phyloP scores from a whole-genome alignment of 2,113 vertebrate genomes.

The Tangachromis dhanisi region DNA sequence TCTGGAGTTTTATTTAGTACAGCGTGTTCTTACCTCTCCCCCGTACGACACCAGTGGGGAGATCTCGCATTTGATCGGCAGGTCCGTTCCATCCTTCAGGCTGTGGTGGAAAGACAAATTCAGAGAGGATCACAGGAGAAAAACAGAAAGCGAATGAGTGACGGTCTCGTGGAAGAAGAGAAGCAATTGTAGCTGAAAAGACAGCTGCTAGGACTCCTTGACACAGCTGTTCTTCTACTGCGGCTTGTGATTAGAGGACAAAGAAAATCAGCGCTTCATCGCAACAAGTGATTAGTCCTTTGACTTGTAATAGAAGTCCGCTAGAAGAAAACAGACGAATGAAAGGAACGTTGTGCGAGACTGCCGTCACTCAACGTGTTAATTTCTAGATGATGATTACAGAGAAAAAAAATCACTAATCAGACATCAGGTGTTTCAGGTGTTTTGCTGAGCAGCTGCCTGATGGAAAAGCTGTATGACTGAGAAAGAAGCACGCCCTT shows the following conservation, averaged over 20 bases:
- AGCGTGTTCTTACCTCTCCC: conserved; percentile 81
- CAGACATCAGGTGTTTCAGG: not conserved
- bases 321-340: conserved; percentile 37
- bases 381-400: conserved; percentile 24
- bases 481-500: not conserved
- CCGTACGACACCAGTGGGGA: conserved; percentile 90
- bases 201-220: conserved; percentile 24
- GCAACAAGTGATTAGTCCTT: conserved; percentile 37
- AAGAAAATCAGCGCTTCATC: conserved; percentile 32
- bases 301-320: not conserved
- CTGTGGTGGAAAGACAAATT: conserved; percentile 57
- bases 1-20: not conserved
- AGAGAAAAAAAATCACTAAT: not conserved
- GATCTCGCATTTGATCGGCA: conserved; percentile 95
- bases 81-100: conserved; percentile 89
- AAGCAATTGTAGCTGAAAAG: not conserved
- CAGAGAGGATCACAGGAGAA: not conserved
- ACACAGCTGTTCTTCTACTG: conserved; percentile 44
- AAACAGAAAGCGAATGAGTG: not conserved
- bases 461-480: not conserved
- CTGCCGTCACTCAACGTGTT: not conserved
- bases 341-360: not conserved
- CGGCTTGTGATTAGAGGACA: conserved; percentile 49
- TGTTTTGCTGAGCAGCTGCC: not conserved
- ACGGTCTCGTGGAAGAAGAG: not conserved